Percentiles rank a stretch among this genome's conserved stretches.
phyloP scores from a whole-genome alignment of 2,888 invertebrate genomes.

The Celastrina argiolus region DNA sequence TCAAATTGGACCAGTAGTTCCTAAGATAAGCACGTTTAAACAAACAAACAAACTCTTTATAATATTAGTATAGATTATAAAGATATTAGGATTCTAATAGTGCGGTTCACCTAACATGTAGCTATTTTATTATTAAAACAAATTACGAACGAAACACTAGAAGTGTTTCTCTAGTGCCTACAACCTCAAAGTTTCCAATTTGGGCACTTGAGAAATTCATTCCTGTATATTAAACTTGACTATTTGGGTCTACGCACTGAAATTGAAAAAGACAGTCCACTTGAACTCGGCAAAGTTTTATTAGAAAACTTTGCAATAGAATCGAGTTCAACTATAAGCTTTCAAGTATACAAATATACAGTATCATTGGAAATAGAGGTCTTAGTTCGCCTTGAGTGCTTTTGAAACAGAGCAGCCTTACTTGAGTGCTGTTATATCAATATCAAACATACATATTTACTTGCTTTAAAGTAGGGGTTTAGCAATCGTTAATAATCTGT shows the following conservation, averaged over 20 bases:
- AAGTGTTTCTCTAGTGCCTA: too few relatives aligned
- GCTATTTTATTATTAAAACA: too few relatives aligned
- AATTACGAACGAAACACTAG: too few relatives aligned
- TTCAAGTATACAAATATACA: background rate
- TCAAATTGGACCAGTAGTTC: too few relatives aligned
- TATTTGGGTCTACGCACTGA: background rate
- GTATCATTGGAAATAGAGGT: background rate
- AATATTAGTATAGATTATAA: too few relatives aligned
- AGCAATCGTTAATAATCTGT: too few relatives aligned
- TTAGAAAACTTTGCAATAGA: conserved; percentile 22
- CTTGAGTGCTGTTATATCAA: background rate
- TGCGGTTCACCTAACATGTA: too few relatives aligned
- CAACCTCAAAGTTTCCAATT: background rate
- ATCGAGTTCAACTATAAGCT: conserved; percentile 7
- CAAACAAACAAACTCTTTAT: too few relatives aligned
- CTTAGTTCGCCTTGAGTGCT: background rate
- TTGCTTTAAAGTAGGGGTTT: too few relatives aligned
- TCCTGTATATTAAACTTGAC: background rate
- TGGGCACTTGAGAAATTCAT: background rate
- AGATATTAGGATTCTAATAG: too few relatives aligned
- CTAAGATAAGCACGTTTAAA: too few relatives aligned
- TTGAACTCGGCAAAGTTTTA: conserved; percentile 17
- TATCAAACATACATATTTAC: background rate
- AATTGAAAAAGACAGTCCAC: background rate
- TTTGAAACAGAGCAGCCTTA: background rate